Evolutionary conservation across 2,113 vertebrate genomes (phyloP), one percentile per base, ranked within the genome.

Genomic region (Calyptommatus sinebrachiatus): DNA sequence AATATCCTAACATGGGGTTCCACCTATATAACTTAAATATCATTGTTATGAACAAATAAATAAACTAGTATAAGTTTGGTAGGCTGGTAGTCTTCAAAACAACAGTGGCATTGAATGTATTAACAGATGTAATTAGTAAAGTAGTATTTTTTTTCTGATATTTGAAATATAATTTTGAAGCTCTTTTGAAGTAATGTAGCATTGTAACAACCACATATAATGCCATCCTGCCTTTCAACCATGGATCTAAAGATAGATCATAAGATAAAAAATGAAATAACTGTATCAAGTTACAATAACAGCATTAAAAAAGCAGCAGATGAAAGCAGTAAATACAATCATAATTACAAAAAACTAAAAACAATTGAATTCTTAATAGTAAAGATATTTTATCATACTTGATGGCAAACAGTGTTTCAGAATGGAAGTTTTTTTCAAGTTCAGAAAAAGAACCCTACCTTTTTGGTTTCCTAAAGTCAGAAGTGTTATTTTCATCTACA

Each of bases 401-500:
- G 82, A 77, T 82, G 70, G 35, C 57, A 90, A 80, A 86, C 29
- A 46, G 82, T 81, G 63, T 28, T 87, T 86, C 79, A 74, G 79
- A 35, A 60, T 35, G 11, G 65, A 78, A 84, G 65, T 20, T 75
- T 46, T 75, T 46, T 81, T 89, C 89, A 87, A 89, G 73, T 78
- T 84, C 29, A 81, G 70, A 85, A 81, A 89, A 7, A 48, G 70
- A 88, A 66, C 91, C 95, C 94, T 96, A 96, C 96, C 96, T 95
- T 95, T 94, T 93, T 61, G 91, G 85, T 86, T 60, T 96, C 90
- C 93, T 95, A 95, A 94, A 95, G 86, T 97, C 94, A 91, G 92
- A 94, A 88, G 93, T 94, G 95, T 96, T 96, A 91, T 96, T 97
- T 93, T 98, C 97, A 94, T 96, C 96, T 92, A 99, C 96, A 89